Conservation (phyloP, 2,888 invertebrate genomes). For the Trachelus stipa region DNA sequence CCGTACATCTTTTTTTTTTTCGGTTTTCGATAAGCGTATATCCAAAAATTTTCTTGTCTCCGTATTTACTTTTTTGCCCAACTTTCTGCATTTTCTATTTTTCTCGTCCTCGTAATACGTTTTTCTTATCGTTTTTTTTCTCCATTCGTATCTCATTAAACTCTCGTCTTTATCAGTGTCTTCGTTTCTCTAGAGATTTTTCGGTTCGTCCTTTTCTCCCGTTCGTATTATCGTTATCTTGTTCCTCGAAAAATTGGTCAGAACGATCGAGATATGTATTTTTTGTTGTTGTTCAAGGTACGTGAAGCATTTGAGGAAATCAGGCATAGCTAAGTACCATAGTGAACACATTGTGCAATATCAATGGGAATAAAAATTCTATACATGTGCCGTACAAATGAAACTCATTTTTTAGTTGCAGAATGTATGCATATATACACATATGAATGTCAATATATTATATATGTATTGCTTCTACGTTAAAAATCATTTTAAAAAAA, state of each 20-base stretch:
- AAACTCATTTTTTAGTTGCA: conserved; percentile 69
- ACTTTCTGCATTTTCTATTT: neutral
- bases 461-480: neutral
- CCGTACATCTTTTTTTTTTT: conserved; percentile 39
- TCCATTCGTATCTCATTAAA: neutral
- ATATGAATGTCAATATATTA: conserved; percentile 7
- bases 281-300: conserved; percentile 57
- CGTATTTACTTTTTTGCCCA: neutral
- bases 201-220: conserved; percentile 18
- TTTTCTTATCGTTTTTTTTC: neutral
- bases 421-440: conserved; percentile 37
- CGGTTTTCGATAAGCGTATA: conserved; percentile 27
- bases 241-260: conserved; percentile 16
- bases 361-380: conserved; percentile 67
- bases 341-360: conserved; percentile 67
- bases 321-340: conserved; percentile 66
- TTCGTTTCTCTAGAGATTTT: neutral
- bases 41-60: conserved; percentile 19
- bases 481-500: conserved; percentile 21
- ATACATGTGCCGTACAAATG: conserved; percentile 74
- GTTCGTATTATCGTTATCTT: conserved; percentile 11
- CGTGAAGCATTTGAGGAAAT: conserved; percentile 66
- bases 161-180: neutral
- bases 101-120: neutral
- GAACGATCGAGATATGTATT: conserved; percentile 10